Percentiles rank a stretch among this genome's conserved stretches.
These are phyloP conservation scores for Malacosoma neustria DNA, from an alignment of 2,888 invertebrate genomes.

Conservation along the genomic window DNA sequence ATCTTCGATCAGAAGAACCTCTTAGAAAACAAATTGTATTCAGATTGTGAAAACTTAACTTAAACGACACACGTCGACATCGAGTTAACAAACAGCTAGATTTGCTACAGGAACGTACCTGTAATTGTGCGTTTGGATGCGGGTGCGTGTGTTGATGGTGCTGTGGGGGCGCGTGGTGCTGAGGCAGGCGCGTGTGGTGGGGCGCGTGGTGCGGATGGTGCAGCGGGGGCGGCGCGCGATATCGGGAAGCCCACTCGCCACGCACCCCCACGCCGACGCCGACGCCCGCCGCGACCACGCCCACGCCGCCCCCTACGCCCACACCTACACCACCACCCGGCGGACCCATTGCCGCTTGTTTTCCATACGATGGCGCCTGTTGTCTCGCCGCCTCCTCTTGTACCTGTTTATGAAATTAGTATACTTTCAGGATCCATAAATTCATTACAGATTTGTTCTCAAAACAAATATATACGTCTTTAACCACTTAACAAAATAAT, in stretches of 20 bases:
- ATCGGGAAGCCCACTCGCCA: constrained; percentile 78
- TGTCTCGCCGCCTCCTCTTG: constrained; percentile 95
- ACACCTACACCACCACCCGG: constrained; percentile 37
- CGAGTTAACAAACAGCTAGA: no score
- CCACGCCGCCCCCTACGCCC: constrained; percentile 28
- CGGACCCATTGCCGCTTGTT: constrained; percentile 75
- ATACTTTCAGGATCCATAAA: no score
- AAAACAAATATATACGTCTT: no score
- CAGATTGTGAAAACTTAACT: no score
- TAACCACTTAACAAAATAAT: no score
- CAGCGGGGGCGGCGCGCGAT: constrained; percentile 82
- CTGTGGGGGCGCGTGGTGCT: constrained; percentile 34
- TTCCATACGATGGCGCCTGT: constrained; percentile 89
- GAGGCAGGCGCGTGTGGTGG: constrained; percentile 40
- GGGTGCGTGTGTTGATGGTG: constrained; percentile 51
- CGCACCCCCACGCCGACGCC: constrained; percentile 32
- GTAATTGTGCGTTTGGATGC: constrained; percentile 59
- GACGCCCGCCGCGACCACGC: constrained; percentile 33
- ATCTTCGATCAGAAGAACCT: no score
- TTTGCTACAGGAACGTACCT: no score
- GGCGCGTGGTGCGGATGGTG: constrained; percentile 29
- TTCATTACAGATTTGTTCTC: no score
- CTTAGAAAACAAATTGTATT: no score
- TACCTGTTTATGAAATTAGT: no score
- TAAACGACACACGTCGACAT: no score